Evolutionary conservation across 2,797 vertebrate species (phyloP), one percentile per base, ranked within the genome.

Genomic region (Cheirogaleus major): DNA sequence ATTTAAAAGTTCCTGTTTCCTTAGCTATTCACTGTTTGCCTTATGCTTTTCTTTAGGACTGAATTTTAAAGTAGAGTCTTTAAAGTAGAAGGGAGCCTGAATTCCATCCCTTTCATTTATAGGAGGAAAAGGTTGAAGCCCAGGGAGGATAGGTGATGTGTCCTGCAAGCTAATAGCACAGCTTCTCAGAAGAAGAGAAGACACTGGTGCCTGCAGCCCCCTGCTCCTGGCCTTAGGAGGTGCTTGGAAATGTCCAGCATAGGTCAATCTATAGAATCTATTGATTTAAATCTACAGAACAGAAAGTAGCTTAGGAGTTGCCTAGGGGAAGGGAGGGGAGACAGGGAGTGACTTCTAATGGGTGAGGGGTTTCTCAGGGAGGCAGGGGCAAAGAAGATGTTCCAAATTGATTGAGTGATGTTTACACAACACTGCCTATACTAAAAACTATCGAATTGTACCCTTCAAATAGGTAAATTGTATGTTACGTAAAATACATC

Each of bases 61-160:
- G 35, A 55, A 63, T 92, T 91, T 89, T 80, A 78, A 95, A 89
- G 79, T 35, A 9, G 43, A 48, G 5, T 88, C 32, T 83, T 97
- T 75, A 48, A 67, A 69, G 41, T 22, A 79, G 45, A 76, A 55
- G 27, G n/a, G n/a, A 78, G 41, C 23, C 50, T 70, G 20, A 88
- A 81, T 72, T 72, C 48, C 25, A 25, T 93, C 22, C 43, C n/a
- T 85, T 91, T 89, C 17, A 78, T 57, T 75, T 91, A 63, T 61
- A 69, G 20, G 4, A 43, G 45, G 20, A 87, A 87, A 73, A 25
- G 27, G 14, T 1, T 57, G 30, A 90, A 85, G 17, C 63, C 43
- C 13, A 13, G 0, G 1, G 11, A 45, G 5, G 5, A 25, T 15
- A 61, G 23, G 48, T 41, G 11, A 18, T 59, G 5, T 50, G 35